Evolutionary conservation across 2,113 vertebrate species (phyloP), one percentile per base, ranked within the genome.

Genomic region (Nycticebus coucang): DNA sequence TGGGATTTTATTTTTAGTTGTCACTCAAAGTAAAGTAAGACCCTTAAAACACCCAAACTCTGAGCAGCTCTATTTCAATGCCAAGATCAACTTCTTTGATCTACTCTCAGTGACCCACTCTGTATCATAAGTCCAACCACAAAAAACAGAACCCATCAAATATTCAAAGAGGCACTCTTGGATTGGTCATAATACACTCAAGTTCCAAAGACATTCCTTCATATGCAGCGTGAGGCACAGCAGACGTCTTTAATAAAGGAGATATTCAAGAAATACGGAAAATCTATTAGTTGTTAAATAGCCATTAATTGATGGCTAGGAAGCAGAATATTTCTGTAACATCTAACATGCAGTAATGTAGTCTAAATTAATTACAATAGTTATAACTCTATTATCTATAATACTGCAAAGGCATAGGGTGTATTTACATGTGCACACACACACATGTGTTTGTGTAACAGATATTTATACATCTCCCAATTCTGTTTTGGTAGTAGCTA

Each of bases 1-100:
- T 30, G 72, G 96, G 98, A 94, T 19, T 60, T 95, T 97, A 95
- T 87, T 97, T 92, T 94, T 72, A 71, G 35, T 89, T 97, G 96
- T 96, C 96, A 95, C 82, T 96, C 92, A 94, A 86, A 93, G 77
- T 14, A 97, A 97, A 96, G 75, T 72, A 89, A 95, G 75, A 53
- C 45, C 96, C 95, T 91, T 93, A 95, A 97, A 97, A 62, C 80
- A 91, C 60, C 5, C 2, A 8, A 14, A 17, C 13, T 82, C 41
- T 60, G 66, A 94, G 26, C 5, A 0, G 14, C 89, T 97, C 82
- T 72, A 64, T 96, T 85, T 95, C 62, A 60, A 22, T 74, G 75
- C 64, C 91, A 72, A 45, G 93, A 82, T 95, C 64, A 72, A 37
- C 66, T 84, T 96, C 83, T 96, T 97, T 97, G 75, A 97, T 97